A percentile compares a stretch with the other conserved stretches of the same genome.
Conservation (phyloP, 1,140 invertebrate genomes). For the Camponotus vicinus region DNA sequence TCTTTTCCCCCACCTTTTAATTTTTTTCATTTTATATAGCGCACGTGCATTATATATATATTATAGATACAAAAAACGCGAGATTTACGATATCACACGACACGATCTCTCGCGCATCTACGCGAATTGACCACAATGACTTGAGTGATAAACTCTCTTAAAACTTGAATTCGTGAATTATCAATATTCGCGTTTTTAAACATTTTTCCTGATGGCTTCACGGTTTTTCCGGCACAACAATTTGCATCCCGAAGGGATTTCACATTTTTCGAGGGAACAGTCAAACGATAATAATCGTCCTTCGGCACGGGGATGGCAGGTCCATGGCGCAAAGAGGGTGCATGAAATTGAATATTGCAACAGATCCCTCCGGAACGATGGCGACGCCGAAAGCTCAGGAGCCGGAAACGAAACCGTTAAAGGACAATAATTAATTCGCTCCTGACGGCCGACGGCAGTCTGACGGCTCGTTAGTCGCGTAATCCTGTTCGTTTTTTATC, state of each 20-base stretch:
- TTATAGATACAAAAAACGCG: neutral
- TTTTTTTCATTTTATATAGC: neutral
- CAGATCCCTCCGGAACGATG: conserved; percentile 39
- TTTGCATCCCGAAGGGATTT: conserved; percentile 12
- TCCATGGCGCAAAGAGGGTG: conserved; percentile 25
- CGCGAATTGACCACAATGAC: neutral
- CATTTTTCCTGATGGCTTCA: conserved; percentile 44
- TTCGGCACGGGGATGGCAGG: neutral
- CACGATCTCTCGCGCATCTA: neutral
- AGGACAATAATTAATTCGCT: conserved; percentile 63
- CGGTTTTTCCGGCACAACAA: conserved; percentile 32
- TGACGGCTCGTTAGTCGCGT: conserved; percentile 31
- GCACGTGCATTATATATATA: neutral
- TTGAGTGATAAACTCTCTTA: neutral
- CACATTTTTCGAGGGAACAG: conserved; percentile 12
- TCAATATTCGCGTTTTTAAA: conserved; percentile 22
- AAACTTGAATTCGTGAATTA: conserved; percentile 3
- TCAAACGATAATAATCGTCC: conserved; percentile 60
- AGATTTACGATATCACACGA: neutral
- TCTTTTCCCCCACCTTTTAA: neutral
- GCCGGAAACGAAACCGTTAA: conserved; percentile 60
- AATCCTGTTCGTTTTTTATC: conserved; percentile 42
- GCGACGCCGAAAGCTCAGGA: conserved; percentile 34
- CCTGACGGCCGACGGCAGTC: conserved; percentile 18
- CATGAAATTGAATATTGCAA: conserved; percentile 58